Percentiles rank a stretch among this genome's conserved stretches.
Evolutionary conservation across 2,888 invertebrate species (phyloP).

Genomic region (Lithophane leautieri): DNA sequence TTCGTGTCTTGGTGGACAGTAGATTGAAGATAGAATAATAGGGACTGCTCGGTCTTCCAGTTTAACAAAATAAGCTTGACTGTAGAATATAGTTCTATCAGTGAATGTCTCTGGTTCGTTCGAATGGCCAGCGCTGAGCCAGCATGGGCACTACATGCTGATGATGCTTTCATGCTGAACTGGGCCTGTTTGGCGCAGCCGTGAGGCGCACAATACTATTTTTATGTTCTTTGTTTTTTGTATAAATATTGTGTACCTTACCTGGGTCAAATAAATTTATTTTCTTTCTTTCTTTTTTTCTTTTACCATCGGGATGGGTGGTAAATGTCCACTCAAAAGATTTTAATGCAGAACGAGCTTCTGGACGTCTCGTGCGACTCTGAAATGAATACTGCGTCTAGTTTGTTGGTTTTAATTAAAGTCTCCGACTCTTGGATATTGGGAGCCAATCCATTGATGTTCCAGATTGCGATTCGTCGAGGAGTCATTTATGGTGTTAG

Average conservation of each 20-base stretch:
- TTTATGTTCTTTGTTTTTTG: too few relatives aligned
- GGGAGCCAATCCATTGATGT: constrained; percentile 6
- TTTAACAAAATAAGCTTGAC: neutral
- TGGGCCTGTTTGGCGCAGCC: too few relatives aligned
- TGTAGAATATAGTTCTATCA: neutral
- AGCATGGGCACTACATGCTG: neutral
- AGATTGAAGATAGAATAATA: neutral
- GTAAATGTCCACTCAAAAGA: neutral
- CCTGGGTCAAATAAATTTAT: too few relatives aligned
- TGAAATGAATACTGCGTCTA: neutral
- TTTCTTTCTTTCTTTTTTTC: too few relatives aligned
- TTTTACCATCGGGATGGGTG: neutral
- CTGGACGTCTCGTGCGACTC: neutral
- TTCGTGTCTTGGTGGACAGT: constrained; percentile 5
- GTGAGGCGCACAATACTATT: too few relatives aligned
- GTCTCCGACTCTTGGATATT: neutral
- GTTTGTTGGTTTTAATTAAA: neutral
- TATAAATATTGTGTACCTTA: too few relatives aligned
- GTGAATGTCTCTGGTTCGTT: too few relatives aligned
- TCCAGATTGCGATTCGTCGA: neutral
- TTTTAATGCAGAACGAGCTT: neutral
- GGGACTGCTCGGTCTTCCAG: neutral
- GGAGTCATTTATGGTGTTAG: neutral
- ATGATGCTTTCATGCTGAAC: too few relatives aligned
- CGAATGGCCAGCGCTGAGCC: neutral